Evolutionary conservation across 2,113 vertebrate genomes (phyloP).

Genomic region (Anser cygnoides): DNA sequence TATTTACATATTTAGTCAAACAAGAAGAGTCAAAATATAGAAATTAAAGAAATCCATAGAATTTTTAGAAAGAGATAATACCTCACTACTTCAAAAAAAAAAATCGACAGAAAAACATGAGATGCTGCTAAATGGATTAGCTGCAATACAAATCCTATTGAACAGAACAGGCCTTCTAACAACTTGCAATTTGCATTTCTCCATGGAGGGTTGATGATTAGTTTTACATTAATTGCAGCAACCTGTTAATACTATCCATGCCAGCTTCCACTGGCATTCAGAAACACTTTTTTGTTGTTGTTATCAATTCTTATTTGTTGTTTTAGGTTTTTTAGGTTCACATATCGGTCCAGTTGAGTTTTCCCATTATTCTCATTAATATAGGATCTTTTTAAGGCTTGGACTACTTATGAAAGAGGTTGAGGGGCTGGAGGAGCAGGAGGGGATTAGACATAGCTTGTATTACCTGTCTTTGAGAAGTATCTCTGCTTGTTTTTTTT

Average conservation of each 20-base stretch:
- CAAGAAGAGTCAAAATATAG: not conserved
- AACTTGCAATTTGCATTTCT: conserved; percentile 59
- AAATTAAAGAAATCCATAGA: conserved; percentile 23
- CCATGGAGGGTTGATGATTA: conserved; percentile 45
- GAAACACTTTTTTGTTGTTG: not conserved
- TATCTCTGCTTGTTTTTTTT: not conserved
- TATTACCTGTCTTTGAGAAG: not conserved
- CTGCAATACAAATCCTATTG: conserved; percentile 45
- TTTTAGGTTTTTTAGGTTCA: not conserved
- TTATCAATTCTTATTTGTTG: conserved; percentile 15
- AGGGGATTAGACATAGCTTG: not conserved
- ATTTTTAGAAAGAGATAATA: conserved; percentile 16
- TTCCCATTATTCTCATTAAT: not conserved
- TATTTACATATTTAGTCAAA: not conserved
- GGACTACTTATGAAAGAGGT: not conserved
- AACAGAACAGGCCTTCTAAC: conserved; percentile 48
- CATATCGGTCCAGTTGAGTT: not conserved
- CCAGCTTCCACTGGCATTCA: conserved; percentile 5
- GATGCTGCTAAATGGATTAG: conserved; percentile 54
- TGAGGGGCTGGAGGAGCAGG: not conserved
- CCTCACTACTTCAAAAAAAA: not conserved
- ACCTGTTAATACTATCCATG: conserved; percentile 32
- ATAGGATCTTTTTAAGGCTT: not conserved
- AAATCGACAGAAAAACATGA: not conserved
- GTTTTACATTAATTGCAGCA: conserved; percentile 59